Evolutionary conservation across 2,113 vertebrate genomes (phyloP).

Genomic region (Ammodytes dubius): DNA sequence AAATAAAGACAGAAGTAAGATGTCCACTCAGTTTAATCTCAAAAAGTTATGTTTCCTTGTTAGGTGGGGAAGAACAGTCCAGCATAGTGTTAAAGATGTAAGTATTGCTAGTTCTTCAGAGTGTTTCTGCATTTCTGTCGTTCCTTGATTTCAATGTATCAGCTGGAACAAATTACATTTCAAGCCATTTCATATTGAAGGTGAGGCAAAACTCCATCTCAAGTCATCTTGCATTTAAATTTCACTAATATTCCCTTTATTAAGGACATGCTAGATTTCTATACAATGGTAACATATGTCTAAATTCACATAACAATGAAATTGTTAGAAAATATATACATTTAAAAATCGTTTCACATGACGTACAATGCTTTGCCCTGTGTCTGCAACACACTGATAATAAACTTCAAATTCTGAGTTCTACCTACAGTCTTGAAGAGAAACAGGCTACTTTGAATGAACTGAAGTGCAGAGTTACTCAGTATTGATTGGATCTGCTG

Average conservation of each 20-base stretch:
- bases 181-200: neutral
- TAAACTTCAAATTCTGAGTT: too few relatives aligned
- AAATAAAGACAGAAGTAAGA: neutral
- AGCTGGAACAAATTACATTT: neutral
- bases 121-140: neutral
- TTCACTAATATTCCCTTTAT: neutral
- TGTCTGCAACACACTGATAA: too few relatives aligned
- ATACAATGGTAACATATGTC: neutral
- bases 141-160: neutral
- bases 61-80: neutral
- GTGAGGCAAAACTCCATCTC: neutral
- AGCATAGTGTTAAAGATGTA: neutral
- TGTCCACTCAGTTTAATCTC: neutral
- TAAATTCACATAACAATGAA: neutral
- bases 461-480: neutral
- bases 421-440: neutral
- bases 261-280: neutral
- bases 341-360: neutral
- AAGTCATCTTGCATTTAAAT: neutral
- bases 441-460: neutral
- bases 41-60: neutral
- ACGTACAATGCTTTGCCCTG: neutral
- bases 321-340: neutral
- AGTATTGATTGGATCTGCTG: conserved; percentile 10
- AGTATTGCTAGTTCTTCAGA: neutral